Evolutionary conservation across 2,797 vertebrate species (phyloP).

Genomic region (Clarias pachynema): DNA sequence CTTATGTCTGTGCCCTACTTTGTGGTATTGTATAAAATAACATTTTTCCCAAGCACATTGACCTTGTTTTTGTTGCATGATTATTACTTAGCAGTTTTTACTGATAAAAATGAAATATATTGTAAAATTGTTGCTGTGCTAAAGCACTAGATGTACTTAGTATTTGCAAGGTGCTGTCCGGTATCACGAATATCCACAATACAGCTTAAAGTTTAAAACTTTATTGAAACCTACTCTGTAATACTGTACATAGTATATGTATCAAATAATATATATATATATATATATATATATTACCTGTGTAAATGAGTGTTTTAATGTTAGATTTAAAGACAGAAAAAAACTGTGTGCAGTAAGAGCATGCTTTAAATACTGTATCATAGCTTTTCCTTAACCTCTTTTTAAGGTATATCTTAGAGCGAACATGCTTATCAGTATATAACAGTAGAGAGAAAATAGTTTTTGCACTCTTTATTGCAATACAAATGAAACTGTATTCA

Average conservation of each 20-base stretch:
- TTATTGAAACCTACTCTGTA: constrained; percentile 84
- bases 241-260: constrained; percentile 94
- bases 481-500: constrained; percentile 48
- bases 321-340: constrained; percentile 55
- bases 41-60: constrained; percentile 70
- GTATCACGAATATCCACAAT: constrained; percentile 86
- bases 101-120: constrained; percentile 85
- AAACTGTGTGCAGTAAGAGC: constrained; percentile 56
- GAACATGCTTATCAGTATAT: constrained; percentile 42
- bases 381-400: constrained; percentile 47
- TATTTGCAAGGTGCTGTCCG: constrained; percentile 85
- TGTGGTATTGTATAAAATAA: constrained; percentile 76
- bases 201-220: constrained; percentile 80
- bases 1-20: constrained; percentile 67
- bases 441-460: constrained; percentile 38
- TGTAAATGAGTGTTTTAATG: constrained; percentile 67
- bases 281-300: constrained; percentile 68
- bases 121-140: constrained; percentile 80
- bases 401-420: constrained; percentile 47
- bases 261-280: constrained; percentile 71
- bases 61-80: constrained; percentile 81
- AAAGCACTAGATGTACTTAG: constrained; percentile 81
- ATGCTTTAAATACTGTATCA: constrained; percentile 43
- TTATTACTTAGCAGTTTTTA: constrained; percentile 77
- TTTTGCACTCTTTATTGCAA: constrained; percentile 53